phyloP scores from a whole-genome alignment of 2,113 vertebrate species.

The Petrocephalus zakoni region DNA sequence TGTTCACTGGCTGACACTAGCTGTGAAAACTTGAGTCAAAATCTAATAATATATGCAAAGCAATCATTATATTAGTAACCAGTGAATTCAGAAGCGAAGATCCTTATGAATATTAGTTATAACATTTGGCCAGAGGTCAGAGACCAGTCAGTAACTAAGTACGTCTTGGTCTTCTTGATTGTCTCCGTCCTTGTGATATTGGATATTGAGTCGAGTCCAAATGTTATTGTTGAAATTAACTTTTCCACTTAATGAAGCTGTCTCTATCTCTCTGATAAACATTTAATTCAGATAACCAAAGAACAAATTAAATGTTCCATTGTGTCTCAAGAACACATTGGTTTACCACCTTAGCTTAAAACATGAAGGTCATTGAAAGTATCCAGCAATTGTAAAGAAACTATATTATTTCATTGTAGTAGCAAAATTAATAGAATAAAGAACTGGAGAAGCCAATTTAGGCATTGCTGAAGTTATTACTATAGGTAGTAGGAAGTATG shows the following conservation, averaged over 20 bases:
- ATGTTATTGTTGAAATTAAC: not conserved
- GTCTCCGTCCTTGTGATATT: not conserved
- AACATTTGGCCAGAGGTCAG: not conserved
- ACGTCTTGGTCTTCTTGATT: no score
- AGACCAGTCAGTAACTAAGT: not conserved
- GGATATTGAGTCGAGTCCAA: not conserved
- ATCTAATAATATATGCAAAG: not conserved
- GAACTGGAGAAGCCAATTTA: not conserved
- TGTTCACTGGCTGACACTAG: not conserved
- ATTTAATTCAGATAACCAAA: not conserved
- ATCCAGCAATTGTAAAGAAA: not conserved
- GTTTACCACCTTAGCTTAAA: not conserved
- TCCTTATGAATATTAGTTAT: not conserved
- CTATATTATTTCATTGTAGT: not conserved
- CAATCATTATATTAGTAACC: not conserved
- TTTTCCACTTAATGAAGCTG: not conserved
- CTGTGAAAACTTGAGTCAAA: not conserved
- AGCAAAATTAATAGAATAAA: not conserved
- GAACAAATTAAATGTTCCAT: not conserved
- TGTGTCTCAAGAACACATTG: not conserved
- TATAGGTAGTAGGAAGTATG: not conserved
- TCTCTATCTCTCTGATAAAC: not conserved
- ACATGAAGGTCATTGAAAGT: not conserved
- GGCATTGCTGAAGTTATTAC: not conserved
- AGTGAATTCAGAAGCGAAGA: not conserved